Base-by-base conservation (phyloP, 1,140 invertebrate genomes). In the Drosophila nebulosa region DNA sequence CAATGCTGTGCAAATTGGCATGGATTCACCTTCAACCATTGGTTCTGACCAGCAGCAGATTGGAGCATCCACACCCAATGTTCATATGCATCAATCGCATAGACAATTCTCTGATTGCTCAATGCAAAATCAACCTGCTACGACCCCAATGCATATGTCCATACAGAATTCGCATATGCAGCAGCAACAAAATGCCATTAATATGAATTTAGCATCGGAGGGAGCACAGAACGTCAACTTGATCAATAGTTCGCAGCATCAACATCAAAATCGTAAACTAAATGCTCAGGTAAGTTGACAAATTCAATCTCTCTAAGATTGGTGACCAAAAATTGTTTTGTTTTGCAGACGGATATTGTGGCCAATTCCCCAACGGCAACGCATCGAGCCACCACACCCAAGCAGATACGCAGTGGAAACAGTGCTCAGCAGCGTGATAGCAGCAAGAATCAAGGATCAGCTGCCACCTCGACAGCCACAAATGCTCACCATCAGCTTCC, bases 1-100 rank as follows among this genome's bases (percentile, higher is more conserved):
- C 56, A 96, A 97, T 91, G 4, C 27, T 9, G 96, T 97, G 0
- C 96, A 97, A 83, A 90, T 97, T 22, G 96, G 95, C 3, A 92
- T 98, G 57, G 96, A 97, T 81, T 97, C 97, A 0, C 97, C 97
- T 0, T 95, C 96, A 0, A 97, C 96, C 18, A 97, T 98, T 62
- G 95, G 95, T 81, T 94, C 95, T 74, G 94, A 95, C 12, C 74
- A 95, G 30, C 9, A 96, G 92, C 76, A n/a, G n/a, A n/a, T n/a
- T n/a, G n/a, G n/a, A n/a, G n/a, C n/a, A n/a, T 90, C 93, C 42
- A 92, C 93, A 6, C 92, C 91, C 1, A 92, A 92, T 21, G 90
- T 90, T 1, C 69, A 92, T 32, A 85, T 92, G 52, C 92, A 92
- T 24, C 94, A 93, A 50, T 93, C 93, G 79, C 91, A 92, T 32